Conservation (phyloP, 2,113 vertebrate genomes). For the Malurus melanocephalus region DNA sequence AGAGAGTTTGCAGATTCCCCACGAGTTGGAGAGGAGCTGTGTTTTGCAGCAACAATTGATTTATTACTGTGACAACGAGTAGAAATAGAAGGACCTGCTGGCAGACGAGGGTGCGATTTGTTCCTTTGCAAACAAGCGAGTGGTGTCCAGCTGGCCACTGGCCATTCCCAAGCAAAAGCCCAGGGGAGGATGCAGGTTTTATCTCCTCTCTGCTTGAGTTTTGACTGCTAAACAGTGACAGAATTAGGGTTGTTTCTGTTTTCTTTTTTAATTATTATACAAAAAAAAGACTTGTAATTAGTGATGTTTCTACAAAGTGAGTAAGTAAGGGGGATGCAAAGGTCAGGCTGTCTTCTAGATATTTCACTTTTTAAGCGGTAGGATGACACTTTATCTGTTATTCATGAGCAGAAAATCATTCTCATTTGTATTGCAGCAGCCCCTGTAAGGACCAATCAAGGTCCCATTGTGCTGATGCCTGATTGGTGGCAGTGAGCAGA, state of each 20-base stretch:
- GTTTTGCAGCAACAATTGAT: constrained; percentile 55
- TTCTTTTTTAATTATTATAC: background rate
- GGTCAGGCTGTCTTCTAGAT: background rate
- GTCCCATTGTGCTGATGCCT: constrained; percentile 11
- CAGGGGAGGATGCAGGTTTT: background rate
- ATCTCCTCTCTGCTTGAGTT: background rate
- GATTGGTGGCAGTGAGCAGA: background rate
- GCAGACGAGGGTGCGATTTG: constrained; percentile 27
- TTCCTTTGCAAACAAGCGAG: constrained; percentile 25
- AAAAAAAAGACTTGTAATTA: background rate
- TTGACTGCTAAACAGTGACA: background rate
- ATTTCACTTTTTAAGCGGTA: background rate
- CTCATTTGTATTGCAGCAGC: background rate
- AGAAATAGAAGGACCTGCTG: constrained; percentile 49
- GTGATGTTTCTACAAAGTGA: background rate
- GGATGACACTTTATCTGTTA: background rate
- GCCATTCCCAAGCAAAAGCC: constrained; percentile 8
- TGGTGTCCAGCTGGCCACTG: constrained; percentile 22
- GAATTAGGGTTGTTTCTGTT: background rate
- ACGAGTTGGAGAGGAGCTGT: background rate
- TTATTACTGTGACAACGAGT: constrained; percentile 53
- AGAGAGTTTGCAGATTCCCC: constrained; percentile 48
- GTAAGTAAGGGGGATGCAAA: background rate
- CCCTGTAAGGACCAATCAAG: constrained; percentile 18
- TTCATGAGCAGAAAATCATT: constrained; percentile 27